Conservation (phyloP, 2,113 vertebrate species). For the Solea senegalensis region DNA sequence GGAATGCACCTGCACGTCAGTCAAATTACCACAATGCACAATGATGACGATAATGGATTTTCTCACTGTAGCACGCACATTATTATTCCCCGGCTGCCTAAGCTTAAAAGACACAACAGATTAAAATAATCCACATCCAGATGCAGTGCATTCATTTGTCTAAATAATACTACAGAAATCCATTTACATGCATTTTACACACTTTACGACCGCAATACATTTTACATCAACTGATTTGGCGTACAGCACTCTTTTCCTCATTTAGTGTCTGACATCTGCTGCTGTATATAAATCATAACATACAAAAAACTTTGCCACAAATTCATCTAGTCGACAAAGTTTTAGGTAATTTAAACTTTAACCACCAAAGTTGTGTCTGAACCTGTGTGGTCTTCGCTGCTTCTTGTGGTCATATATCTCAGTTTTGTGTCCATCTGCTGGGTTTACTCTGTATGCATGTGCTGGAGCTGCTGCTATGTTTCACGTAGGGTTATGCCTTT, state of each 20-base stretch:
- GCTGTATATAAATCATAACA: neutral
- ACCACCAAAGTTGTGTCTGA: neutral
- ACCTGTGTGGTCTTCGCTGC: neutral
- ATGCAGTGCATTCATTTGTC: neutral
- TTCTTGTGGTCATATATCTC: neutral
- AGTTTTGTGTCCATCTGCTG: no score
- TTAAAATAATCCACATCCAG: constrained; percentile 4
- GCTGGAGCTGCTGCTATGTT: no score
- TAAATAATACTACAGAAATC: neutral
- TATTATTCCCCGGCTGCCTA: constrained; percentile 4
- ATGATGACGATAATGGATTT: constrained; percentile 10
- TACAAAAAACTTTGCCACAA: neutral
- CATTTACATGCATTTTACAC: constrained; percentile 2
- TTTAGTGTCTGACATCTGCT: neutral
- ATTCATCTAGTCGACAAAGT: neutral
- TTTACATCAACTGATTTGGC: neutral
- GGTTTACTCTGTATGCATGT: no score
- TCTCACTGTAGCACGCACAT: constrained; percentile 10
- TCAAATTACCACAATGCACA: constrained; percentile 6
- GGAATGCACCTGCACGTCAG: neutral
- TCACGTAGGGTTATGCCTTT: no score
- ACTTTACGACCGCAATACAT: neutral
- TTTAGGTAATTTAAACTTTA: constrained; percentile 4
- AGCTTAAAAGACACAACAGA: constrained; percentile 15
- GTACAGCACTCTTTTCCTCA: neutral